Conservation (phyloP, 2,888 invertebrate species). For the Meliscaeva auricollis region DNA sequence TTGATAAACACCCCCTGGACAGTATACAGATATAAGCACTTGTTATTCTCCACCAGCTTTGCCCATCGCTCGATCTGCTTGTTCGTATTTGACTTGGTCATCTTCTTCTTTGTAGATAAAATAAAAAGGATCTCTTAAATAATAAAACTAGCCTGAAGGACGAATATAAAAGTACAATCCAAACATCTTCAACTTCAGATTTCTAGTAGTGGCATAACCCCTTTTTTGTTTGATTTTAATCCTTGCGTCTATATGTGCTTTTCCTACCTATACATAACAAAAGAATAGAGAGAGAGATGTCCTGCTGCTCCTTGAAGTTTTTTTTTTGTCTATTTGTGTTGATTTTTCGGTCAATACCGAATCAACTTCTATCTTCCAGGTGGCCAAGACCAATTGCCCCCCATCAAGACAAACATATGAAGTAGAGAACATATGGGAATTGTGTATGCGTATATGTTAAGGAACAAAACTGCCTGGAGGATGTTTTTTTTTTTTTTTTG, state of each 20-base stretch:
- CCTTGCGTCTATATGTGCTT: conserved; percentile 14
- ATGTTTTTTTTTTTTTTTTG: conserved; percentile 13
- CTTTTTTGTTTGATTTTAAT: conserved; percentile 54
- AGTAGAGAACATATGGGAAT: conserved; percentile 56
- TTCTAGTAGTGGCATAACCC: conserved; percentile 16
- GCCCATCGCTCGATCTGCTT: neutral
- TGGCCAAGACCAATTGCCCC: conserved; percentile 48
- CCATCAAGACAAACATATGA: conserved; percentile 14
- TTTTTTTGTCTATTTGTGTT: conserved; percentile 41
- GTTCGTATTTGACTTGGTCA: conserved; percentile 31
- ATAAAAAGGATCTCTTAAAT: conserved; percentile 44
- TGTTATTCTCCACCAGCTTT: neutral
- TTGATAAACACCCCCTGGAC: conserved; percentile 32
- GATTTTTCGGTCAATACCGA: conserved; percentile 49
- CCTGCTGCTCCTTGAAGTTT: conserved; percentile 63
- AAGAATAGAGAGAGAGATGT: conserved; percentile 35
- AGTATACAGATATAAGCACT: conserved; percentile 2
- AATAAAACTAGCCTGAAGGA: conserved; percentile 60
- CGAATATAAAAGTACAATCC: conserved; percentile 39
- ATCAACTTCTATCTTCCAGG: conserved; percentile 62
- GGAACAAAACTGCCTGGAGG: conserved; percentile 49
- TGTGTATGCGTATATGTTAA: conserved; percentile 13
- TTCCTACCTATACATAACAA: conserved; percentile 6
- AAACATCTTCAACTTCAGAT: conserved; percentile 40
- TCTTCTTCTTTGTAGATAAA: conserved; percentile 3